Percentiles rank a stretch among this genome's conserved stretches.
Evolutionary conservation across 2,888 invertebrate species (phyloP).

Genomic region (Tetropium fuscum): DNA sequence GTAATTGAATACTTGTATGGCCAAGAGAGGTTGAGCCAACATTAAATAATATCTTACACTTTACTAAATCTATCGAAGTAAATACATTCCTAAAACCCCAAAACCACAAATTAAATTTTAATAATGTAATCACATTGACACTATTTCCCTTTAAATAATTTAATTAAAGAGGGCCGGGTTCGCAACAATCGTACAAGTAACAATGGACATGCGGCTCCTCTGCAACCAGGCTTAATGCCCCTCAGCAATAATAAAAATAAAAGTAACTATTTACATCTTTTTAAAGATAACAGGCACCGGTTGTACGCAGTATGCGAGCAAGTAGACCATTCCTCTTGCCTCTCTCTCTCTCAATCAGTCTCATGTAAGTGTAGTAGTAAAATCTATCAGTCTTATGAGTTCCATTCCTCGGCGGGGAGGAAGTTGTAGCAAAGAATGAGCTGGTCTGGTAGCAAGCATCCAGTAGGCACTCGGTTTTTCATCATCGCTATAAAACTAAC

Average conservation of each 20-base stretch:
- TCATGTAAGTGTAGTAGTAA: constrained; percentile 56
- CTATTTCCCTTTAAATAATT: constrained; percentile 38
- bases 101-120: constrained; percentile 56
- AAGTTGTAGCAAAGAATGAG: constrained; percentile 62
- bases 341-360: constrained; percentile 54
- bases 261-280: constrained; percentile 62
- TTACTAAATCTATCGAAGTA: constrained; percentile 47
- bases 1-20: constrained; percentile 35
- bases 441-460: constrained; percentile 53
- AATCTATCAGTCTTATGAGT: constrained; percentile 65
- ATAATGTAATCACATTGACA: constrained; percentile 56
- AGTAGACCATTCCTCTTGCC: constrained; percentile 47
- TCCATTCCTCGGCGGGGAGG: constrained; percentile 57
- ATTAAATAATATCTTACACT: constrained; percentile 49
- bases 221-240: constrained; percentile 60
- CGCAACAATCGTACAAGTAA: constrained; percentile 16
- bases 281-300: constrained; percentile 58
- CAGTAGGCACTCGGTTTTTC: constrained; percentile 61
- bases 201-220: constrained; percentile 50
- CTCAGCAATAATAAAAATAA: constrained; percentile 58
- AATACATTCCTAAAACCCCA: constrained; percentile 57
- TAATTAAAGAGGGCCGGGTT: constrained; percentile 54
- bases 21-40: constrained; percentile 39
- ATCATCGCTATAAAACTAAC: constrained; percentile 43
- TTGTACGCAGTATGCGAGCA: constrained; percentile 41